Conservation (phyloP, 92 coral and sea anemone genomes). For the Heliopora coerulea region DNA sequence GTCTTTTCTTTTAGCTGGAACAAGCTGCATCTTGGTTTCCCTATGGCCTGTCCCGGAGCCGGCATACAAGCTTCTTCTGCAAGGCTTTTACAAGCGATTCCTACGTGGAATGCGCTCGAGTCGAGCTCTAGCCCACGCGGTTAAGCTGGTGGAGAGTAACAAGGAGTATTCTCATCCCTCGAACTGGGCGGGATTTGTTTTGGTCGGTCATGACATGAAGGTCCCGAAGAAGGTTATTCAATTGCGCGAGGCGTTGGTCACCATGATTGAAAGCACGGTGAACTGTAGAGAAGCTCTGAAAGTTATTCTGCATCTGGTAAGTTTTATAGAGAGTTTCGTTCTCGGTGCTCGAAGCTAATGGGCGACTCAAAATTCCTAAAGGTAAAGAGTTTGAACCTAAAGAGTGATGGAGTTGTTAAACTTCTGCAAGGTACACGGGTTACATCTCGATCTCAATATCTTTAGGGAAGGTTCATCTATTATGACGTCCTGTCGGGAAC, state of each 20-base stretch:
- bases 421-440: too few relatives aligned
- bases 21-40: conserved; percentile 81
- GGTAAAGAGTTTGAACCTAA: too few relatives aligned
- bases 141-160: conserved; percentile 90
- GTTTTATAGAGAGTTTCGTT: background rate
- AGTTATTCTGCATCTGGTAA: conserved; percentile 93
- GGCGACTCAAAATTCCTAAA: too few relatives aligned
- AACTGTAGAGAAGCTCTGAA: conserved; percentile 85
- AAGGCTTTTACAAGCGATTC: conserved; percentile 90
- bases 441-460: too few relatives aligned
- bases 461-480: too few relatives aligned
- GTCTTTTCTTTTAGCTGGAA: conserved; percentile 91
- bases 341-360: background rate
- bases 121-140: conserved; percentile 95
- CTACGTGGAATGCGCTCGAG: conserved; percentile 87
- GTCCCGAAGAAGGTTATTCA: conserved; percentile 68
- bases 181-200: conserved; percentile 97
- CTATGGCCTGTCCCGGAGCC: conserved; percentile 98
- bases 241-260: conserved; percentile 74
- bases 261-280: conserved; percentile 76
- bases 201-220: conserved; percentile 84
- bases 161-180: conserved; percentile 97
- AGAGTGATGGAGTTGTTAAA: too few relatives aligned
- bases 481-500: too few relatives aligned
- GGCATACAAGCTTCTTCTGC: conserved; percentile 86